These are phyloP conservation scores for Zelostemma sp. DNA, from an alignment of 1,140 invertebrate genomes.

Conservation along the genomic window DNA sequence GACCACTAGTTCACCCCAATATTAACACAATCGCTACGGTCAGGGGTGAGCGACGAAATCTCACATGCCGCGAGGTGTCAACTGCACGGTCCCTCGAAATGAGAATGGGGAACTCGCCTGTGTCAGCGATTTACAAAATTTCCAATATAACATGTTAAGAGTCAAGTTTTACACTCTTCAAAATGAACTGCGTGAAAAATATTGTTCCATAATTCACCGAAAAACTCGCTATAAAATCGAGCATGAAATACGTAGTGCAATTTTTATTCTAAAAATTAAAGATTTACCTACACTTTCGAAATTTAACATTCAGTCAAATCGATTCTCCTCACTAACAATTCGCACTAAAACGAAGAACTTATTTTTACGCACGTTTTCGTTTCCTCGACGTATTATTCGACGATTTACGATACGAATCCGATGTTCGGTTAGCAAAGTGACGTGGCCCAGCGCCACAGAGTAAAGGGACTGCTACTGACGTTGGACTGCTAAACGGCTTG, in stretches of 20 bases:
- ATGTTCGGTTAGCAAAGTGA: slow-evolving; percentile 24
- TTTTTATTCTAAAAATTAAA: too few relatives aligned
- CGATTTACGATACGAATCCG: too few relatives aligned
- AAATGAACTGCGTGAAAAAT: too few relatives aligned
- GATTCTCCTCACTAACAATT: too few relatives aligned
- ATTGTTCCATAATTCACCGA: too few relatives aligned
- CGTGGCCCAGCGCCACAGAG: slow-evolving; percentile 20
- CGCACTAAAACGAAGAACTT: too few relatives aligned
- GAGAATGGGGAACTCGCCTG: slow-evolving; percentile 28
- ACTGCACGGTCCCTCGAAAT: slow-evolving; percentile 33
- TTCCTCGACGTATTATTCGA: too few relatives aligned
- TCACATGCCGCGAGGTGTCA: slow-evolving; percentile 37
- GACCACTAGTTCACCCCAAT: slow-evolving; percentile 36
- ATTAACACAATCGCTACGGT: slow-evolving; percentile 38
- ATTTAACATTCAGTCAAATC: too few relatives aligned
- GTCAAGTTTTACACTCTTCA: slow-evolving; percentile 1
- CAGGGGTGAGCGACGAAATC: slow-evolving; percentile 36
- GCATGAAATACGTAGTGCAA: too few relatives aligned
- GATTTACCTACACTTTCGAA: too few relatives aligned
- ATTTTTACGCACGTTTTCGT: too few relatives aligned
- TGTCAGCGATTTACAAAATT: slow-evolving; percentile 37
- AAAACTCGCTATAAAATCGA: too few relatives aligned
- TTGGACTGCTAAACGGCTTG: slow-evolving; percentile 33
- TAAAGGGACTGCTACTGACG: slow-evolving; percentile 37
- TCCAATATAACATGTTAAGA: slow-evolving; percentile 28